Conservation (phyloP, 2,113 vertebrate genomes). For the Pagrus major region DNA sequence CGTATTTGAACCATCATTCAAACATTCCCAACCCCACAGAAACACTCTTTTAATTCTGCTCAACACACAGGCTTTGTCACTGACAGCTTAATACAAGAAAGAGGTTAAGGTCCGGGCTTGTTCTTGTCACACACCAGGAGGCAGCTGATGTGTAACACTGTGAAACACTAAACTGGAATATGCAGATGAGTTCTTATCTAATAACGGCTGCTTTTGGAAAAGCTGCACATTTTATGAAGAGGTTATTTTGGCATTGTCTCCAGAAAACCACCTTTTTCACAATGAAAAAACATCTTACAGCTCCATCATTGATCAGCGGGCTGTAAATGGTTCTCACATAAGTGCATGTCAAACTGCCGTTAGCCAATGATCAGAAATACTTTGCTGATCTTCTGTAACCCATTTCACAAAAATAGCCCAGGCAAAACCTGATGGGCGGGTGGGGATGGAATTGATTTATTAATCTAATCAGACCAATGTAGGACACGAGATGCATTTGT, state of each 20-base stretch:
- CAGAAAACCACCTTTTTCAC: neutral
- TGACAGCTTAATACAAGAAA: constrained; percentile 62
- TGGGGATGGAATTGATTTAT: constrained; percentile 81
- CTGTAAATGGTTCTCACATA: neutral
- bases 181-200: constrained; percentile 69
- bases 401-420: constrained; percentile 82
- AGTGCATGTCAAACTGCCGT: constrained; percentile 23
- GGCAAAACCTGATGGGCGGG: constrained; percentile 61
- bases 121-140: constrained; percentile 72
- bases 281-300: neutral
- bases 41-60: constrained; percentile 41
- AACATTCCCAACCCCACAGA: constrained; percentile 26
- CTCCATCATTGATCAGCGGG: neutral
- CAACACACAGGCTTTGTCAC: constrained; percentile 54
- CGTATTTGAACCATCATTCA: constrained; percentile 57
- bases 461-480: constrained; percentile 83
- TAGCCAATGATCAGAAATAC: constrained; percentile 61
- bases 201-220: constrained; percentile 17
- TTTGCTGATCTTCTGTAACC: constrained; percentile 76
- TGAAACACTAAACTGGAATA: constrained; percentile 69
- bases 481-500: constrained; percentile 78
- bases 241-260: neutral
- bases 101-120: constrained; percentile 63
- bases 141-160: constrained; percentile 71
- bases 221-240: constrained; percentile 27